phyloP scores from a whole-genome alignment of 2,113 vertebrate species.

The Nymphicus hollandicus region DNA sequence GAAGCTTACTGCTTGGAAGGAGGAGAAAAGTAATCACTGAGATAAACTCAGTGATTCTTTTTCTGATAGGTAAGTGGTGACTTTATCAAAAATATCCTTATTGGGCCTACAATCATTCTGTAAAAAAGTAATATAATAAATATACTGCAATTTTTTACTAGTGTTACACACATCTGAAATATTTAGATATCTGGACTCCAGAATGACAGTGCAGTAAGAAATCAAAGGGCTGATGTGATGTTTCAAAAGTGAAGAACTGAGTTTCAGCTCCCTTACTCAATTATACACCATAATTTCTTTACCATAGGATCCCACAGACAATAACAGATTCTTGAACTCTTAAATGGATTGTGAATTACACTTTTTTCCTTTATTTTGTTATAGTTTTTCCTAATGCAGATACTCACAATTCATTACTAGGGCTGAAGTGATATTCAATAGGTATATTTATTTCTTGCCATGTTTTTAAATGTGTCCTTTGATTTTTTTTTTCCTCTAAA shows the following conservation, averaged over 20 bases:
- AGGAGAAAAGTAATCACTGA: background rate
- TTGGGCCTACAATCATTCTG: rapidly evolving
- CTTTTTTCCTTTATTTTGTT: background rate
- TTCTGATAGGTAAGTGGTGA: background rate
- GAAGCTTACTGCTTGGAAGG: background rate
- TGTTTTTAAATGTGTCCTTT: background rate
- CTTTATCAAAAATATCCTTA: background rate
- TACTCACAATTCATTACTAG: background rate
- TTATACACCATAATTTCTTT: background rate
- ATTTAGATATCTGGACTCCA: background rate
- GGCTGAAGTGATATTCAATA: background rate
- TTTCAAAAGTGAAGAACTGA: background rate
- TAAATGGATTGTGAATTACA: background rate
- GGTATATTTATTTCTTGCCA: background rate
- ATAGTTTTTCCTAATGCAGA: background rate
- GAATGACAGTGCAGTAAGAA: background rate
- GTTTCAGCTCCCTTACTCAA: background rate
- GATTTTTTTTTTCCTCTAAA: background rate
- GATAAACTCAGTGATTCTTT: background rate
- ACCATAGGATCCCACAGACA: background rate
- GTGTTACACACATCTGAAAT: background rate
- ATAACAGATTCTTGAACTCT: background rate
- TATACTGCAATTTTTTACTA: background rate
- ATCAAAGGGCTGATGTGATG: background rate
- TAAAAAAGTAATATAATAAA: background rate